A percentile compares a stretch with the other conserved stretches of the same genome.
These are phyloP conservation scores for Odontophorus gujanensis DNA, from an alignment of 2,113 vertebrate species.

Conservation along the genomic window DNA sequence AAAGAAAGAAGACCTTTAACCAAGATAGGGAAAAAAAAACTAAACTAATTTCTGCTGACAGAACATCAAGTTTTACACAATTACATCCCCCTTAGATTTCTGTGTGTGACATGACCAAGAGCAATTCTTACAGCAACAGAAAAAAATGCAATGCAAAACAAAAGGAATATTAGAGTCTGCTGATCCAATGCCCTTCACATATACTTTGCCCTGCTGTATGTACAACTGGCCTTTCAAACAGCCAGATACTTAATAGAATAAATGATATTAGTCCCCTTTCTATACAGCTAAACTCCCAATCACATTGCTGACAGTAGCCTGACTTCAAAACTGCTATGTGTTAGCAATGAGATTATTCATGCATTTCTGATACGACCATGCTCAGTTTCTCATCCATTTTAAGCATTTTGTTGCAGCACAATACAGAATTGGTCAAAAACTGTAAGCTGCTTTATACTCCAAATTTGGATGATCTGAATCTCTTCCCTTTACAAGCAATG, in stretches of 20 bases:
- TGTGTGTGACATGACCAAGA: rapidly evolving
- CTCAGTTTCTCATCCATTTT: not conserved
- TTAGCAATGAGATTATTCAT: not conserved
- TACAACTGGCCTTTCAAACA: not conserved
- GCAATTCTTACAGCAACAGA: not conserved
- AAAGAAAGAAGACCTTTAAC: not conserved
- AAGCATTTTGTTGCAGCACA: not conserved
- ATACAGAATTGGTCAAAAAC: not conserved
- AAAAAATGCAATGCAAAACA: not conserved
- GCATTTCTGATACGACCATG: rapidly evolving
- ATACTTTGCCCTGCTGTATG: not conserved
- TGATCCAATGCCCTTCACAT: not conserved
- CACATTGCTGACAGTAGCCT: not conserved
- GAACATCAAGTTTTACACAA: not conserved
- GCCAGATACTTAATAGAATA: not conserved
- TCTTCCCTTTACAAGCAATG: not conserved
- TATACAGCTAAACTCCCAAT: not conserved
- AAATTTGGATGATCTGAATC: not conserved
- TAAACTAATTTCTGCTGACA: not conserved
- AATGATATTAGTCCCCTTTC: not conserved
- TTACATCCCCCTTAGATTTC: not conserved
- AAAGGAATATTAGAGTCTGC: not conserved
- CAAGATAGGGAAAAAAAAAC: not conserved
- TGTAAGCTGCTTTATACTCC: not conserved
- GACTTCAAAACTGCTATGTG: not conserved